Conservation (phyloP, 2,888 invertebrate genomes). For the Entomobrya proxima region DNA sequence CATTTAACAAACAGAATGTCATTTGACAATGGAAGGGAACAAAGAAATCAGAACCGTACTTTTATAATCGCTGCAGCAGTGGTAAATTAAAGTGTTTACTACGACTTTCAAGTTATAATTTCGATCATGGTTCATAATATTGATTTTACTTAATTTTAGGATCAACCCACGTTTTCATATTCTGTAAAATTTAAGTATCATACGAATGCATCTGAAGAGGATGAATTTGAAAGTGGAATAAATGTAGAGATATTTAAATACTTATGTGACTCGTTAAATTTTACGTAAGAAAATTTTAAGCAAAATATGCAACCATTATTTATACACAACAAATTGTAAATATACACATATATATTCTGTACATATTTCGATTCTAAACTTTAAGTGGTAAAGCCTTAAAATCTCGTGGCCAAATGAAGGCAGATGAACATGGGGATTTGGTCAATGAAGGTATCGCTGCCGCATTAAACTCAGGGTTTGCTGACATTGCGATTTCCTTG, state of each 20-base stretch:
- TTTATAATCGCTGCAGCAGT: conserved; percentile 7
- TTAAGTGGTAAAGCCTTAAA: background rate
- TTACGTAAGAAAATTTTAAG: conserved; percentile 2
- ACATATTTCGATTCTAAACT: too few relatives aligned
- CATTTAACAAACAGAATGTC: too few relatives aligned
- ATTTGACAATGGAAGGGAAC: too few relatives aligned
- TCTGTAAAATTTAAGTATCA: background rate
- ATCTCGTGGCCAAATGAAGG: background rate
- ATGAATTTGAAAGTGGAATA: conserved; percentile 10
- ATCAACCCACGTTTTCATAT: conserved; percentile 17
- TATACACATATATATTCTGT: too few relatives aligned
- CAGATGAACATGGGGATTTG: background rate
- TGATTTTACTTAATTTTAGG: background rate
- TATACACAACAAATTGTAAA: too few relatives aligned
- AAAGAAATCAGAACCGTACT: too few relatives aligned
- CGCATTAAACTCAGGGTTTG: background rate
- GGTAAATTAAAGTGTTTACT: background rate
- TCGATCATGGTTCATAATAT: background rate
- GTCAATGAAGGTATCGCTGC: background rate
- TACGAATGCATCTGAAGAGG: background rate
- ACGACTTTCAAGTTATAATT: background rate
- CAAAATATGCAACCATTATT: background rate
- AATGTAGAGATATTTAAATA: conserved; percentile 15
- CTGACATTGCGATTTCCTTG: background rate
- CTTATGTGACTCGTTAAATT: background rate